phyloP scores from a whole-genome alignment of 2,888 invertebrate genomes.

The Cheilosia vulpina region DNA sequence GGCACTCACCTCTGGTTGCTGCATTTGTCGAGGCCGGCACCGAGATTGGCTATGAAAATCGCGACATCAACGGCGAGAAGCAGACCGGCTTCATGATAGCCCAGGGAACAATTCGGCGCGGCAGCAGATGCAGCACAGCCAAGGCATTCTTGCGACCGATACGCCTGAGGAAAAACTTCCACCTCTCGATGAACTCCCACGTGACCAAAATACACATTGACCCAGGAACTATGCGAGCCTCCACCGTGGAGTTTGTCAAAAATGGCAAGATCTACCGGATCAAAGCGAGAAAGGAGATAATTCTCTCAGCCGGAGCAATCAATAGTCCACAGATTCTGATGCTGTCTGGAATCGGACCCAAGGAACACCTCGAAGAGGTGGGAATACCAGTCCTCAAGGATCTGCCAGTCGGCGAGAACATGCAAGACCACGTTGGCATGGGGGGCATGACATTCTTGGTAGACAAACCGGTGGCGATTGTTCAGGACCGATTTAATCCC shows the following conservation, averaged over 20 bases:
- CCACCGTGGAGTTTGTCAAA: constrained; percentile 91
- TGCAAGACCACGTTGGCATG: constrained; percentile 95
- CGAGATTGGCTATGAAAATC: constrained; percentile 92
- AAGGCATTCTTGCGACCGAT: constrained; percentile 94
- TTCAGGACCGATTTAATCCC: constrained; percentile 91
- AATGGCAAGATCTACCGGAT: constrained; percentile 89
- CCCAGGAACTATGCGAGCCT: constrained; percentile 89
- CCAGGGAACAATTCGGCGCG: constrained; percentile 91
- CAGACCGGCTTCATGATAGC: constrained; percentile 93
- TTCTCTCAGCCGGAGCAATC: constrained; percentile 95
- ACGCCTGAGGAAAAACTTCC: constrained; percentile 90
- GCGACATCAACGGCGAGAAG: constrained; percentile 91
- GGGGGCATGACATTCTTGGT: constrained; percentile 88
- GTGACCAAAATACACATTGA: constrained; percentile 91
- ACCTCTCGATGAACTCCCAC: constrained; percentile 91
- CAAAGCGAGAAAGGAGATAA: constrained; percentile 91
- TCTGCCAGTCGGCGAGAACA: constrained; percentile 90
- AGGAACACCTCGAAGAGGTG: constrained; percentile 87
- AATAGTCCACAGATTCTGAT: constrained; percentile 96
- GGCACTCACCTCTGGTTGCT: constrained; percentile 91
- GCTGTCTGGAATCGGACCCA: constrained; percentile 93
- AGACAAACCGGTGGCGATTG: constrained; percentile 92
- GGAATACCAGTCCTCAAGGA: constrained; percentile 91
- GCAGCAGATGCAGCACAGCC: constrained; percentile 93
- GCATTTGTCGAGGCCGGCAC: constrained; percentile 93